phyloP scores from a whole-genome alignment of 2,888 invertebrate genomes.

The Sesia apiformis region DNA sequence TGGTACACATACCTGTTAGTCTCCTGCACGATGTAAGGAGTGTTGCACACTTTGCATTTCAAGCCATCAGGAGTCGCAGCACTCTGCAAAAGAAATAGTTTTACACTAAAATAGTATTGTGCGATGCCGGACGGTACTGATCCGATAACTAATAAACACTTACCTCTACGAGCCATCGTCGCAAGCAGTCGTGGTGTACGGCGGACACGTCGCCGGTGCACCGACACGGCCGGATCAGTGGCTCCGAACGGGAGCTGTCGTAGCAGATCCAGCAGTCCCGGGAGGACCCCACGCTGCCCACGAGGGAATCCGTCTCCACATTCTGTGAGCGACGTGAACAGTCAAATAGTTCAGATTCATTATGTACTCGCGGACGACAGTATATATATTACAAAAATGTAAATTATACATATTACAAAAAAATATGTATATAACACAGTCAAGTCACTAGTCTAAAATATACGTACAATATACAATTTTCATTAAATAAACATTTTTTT shows the following conservation, averaged over 20 bases:
- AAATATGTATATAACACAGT: too few relatives aligned
- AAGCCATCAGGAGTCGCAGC: constrained; percentile 79
- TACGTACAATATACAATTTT: too few relatives aligned
- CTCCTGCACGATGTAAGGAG: constrained; percentile 85
- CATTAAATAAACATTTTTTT: too few relatives aligned
- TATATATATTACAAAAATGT: too few relatives aligned
- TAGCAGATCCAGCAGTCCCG: constrained; percentile 96
- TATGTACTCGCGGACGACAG: too few relatives aligned
- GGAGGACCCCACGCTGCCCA: constrained; percentile 46
- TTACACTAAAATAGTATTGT: background rate
- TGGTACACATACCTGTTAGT: constrained; percentile 73
- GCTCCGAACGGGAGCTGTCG: constrained; percentile 85
- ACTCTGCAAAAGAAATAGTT: constrained; percentile 57
- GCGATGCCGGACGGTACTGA: background rate
- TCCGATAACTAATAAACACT: background rate
- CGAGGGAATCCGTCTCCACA: constrained; percentile 62
- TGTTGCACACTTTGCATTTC: constrained; percentile 90
- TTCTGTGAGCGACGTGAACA: constrained; percentile 25
- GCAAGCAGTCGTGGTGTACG: constrained; percentile 92
- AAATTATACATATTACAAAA: too few relatives aligned
- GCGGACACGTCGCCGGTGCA: constrained; percentile 95
- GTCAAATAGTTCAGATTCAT: too few relatives aligned
- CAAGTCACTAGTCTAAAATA: too few relatives aligned
- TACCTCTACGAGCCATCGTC: constrained; percentile 92
- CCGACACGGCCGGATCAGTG: constrained; percentile 90